Base-by-base conservation (phyloP, 2,797 vertebrate genomes). In the Sebastes hubbsi region DNA sequence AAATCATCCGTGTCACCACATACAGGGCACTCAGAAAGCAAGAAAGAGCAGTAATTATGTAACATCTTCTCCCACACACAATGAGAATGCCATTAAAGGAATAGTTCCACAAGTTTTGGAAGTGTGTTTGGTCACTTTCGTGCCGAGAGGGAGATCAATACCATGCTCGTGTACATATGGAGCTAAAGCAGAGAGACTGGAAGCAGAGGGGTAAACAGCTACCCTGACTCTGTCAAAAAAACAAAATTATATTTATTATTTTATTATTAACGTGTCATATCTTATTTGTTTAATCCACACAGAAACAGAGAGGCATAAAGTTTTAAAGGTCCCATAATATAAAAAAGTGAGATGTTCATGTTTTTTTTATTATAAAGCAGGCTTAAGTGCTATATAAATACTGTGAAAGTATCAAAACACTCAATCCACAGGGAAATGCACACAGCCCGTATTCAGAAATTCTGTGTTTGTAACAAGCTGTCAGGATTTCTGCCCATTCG, bases 1-100 rank as follows among this genome's bases (percentile, higher is more conserved):
- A 80, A 76, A 86, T 89, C 52, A 66, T 70, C 32, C 16, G 13
- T 63, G 46, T 72, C 70, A 65, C 32, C 30, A 49, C 73, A 65
- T 65, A 80, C 32, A 55, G 52, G 42, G 58, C 60, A 64, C 62
- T 42, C 49, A 11, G 64, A 62, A 63, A 58, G 38, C 38, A 60
- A 30, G 61, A 30, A 49, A 54, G 14, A 62, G 24, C 9, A 60
- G 27, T 62, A 59, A 67, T 64, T 75, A 42, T 55, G 24, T 73
- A 55, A 62, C 54, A 27, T 65, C 30, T 18, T 27, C 29, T 20
- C 18, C 18, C 38, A 42, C 8, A 7, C 55, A 49, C 70, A 62
- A 59, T 69, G 24, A 75, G 18, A 46, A 30, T 29, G 54, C 22
- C 5, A 6, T 46, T 60, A 63, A 64, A 75, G 36, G 13, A 55